Conservation (phyloP, 2,888 invertebrate genomes). For the Aquatica leii region DNA sequence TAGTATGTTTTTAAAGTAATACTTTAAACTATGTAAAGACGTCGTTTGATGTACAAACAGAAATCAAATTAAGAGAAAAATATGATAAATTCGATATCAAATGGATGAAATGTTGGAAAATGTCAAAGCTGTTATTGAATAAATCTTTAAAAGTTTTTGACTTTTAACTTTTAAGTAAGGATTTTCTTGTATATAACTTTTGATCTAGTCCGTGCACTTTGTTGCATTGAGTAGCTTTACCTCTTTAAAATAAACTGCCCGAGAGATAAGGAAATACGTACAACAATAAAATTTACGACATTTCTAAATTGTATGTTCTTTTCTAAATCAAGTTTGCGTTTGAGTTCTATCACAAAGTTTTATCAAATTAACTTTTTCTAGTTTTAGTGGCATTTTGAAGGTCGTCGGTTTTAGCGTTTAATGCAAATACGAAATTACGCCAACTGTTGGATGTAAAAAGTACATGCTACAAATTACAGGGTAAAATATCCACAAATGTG, state of each 20-base stretch:
- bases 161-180: conserved; percentile 8
- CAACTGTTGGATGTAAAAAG: neutral
- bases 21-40: no score
- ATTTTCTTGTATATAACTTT: conserved; percentile 15
- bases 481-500: conserved; percentile 23
- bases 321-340: conserved; percentile 27
- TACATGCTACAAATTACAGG: conserved; percentile 22
- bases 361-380: no score
- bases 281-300: conserved; percentile 36
- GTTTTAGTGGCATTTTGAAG: no score
- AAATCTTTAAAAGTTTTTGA: conserved; percentile 5
- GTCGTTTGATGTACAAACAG: neutral
- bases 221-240: conserved; percentile 12
- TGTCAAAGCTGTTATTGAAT: conserved; percentile 18
- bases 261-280: conserved; percentile 19
- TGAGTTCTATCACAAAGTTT: conserved; percentile 32
- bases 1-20: no score
- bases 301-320: conserved; percentile 23
- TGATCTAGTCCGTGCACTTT: conserved; percentile 20
- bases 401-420: no score
- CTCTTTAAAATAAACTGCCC: conserved; percentile 13
- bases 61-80: conserved; percentile 4
- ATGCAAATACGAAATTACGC: neutral
- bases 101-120: conserved; percentile 2
- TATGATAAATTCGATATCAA: neutral